These are phyloP conservation scores for Panzeria rudis DNA, from an alignment of 2,888 invertebrate species.

Conservation along the genomic window DNA sequence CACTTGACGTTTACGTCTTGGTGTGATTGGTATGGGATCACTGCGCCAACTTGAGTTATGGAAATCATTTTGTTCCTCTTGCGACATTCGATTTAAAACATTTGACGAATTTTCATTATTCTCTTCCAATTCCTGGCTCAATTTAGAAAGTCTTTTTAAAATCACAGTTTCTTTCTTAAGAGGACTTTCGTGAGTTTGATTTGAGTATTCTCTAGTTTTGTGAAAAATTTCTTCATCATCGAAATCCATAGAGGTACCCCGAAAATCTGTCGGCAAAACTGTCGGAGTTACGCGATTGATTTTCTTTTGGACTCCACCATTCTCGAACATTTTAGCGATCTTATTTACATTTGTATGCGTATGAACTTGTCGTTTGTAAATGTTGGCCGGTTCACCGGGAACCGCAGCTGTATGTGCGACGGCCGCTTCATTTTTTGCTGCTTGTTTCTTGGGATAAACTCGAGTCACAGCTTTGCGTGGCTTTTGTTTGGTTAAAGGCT, in stretches of 20 bases:
- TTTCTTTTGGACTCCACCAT: conserved; percentile 77
- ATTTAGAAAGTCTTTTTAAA: conserved; percentile 71
- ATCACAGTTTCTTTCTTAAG: conserved; percentile 59
- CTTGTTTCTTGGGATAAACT: conserved; percentile 79
- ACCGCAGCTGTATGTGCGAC: background rate
- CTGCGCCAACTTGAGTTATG: conserved; percentile 66
- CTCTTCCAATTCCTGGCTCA: conserved; percentile 77
- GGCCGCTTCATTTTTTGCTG: conserved; percentile 45
- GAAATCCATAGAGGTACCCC: conserved; percentile 57
- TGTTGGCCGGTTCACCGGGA: conserved; percentile 72
- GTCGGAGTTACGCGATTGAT: conserved; percentile 79
- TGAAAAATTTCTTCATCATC: conserved; percentile 72
- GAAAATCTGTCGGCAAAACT: conserved; percentile 74
- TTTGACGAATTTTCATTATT: conserved; percentile 80
- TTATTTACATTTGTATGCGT: conserved; percentile 80
- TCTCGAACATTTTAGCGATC: conserved; percentile 82
- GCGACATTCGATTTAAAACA: conserved; percentile 76
- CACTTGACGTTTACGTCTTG: conserved; percentile 63
- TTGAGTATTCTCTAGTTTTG: conserved; percentile 71
- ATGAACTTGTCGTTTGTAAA: conserved; percentile 74
- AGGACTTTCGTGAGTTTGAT: conserved; percentile 73
- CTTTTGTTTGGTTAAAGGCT: conserved; percentile 77
- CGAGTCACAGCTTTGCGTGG: conserved; percentile 80
- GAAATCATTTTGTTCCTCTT: conserved; percentile 75
- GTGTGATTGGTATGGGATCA: conserved; percentile 63